A percentile compares a stretch with the other conserved stretches of the same genome.
Conservation (phyloP, 2,888 invertebrate genomes). For the Drosophila mulleri region DNA sequence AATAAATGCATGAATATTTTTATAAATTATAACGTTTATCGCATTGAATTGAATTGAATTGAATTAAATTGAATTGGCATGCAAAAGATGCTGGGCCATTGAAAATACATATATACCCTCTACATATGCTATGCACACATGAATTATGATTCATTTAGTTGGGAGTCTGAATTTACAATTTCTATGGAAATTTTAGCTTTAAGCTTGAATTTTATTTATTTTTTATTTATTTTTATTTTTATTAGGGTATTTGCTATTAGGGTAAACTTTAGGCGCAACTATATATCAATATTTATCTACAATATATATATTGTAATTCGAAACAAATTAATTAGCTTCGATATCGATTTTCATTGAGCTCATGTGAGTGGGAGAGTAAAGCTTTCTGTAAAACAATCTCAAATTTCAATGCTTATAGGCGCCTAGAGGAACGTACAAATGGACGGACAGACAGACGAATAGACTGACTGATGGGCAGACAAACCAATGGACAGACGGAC, state of each 20-base stretch:
- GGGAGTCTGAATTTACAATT: background rate
- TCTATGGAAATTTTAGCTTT: background rate
- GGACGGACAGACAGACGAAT: background rate
- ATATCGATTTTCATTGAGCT: conserved; percentile 2
- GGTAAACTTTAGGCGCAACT: background rate
- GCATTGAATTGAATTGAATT: background rate
- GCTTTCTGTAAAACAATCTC: background rate
- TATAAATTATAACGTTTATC: background rate
- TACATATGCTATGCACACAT: background rate
- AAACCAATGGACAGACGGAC: background rate
- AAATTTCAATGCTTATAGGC: background rate
- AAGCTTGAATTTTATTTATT: background rate
- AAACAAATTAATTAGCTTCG: background rate
- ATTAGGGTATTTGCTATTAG: background rate
- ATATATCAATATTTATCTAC: conserved; percentile 2
- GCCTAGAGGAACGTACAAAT: background rate
- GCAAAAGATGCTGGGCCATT: background rate
- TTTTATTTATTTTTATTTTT: too few relatives aligned
- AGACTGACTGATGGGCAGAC: background rate
- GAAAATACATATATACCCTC: background rate
- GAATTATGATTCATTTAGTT: background rate
- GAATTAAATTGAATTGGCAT: background rate
- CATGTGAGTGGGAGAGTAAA: background rate
- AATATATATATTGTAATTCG: background rate
- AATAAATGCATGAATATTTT: conserved; percentile 1